These are phyloP conservation scores for Phainopepla nitens DNA, from an alignment of 2,113 vertebrate species.

Conservation along the genomic window DNA sequence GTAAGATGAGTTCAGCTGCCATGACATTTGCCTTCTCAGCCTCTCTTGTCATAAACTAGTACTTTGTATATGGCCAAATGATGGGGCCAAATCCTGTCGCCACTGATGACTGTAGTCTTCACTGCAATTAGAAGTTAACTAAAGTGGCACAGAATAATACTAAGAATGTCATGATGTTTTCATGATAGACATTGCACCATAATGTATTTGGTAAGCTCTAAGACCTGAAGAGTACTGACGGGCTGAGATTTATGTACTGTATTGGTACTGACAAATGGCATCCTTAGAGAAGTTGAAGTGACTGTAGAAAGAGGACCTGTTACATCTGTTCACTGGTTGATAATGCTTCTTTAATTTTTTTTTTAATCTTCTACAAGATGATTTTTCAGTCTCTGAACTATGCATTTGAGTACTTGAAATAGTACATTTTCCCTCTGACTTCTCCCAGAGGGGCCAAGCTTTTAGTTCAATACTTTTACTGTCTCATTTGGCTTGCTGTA, in stretches of 20 bases:
- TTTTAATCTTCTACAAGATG: background rate
- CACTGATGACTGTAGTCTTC: background rate
- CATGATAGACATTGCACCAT: background rate
- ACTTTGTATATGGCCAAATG: background rate
- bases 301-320: background rate
- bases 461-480: background rate
- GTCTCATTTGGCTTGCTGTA: conserved; percentile 1
- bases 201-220: background rate
- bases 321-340: background rate
- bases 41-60: background rate
- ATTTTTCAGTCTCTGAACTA: background rate
- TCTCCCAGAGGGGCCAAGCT: background rate
- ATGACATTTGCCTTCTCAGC: background rate
- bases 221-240: background rate
- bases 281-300: background rate
- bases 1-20: background rate
- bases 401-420: background rate
- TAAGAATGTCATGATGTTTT: background rate
- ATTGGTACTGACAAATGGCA: background rate
- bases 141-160: background rate
- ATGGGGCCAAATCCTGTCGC: background rate
- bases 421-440: background rate
- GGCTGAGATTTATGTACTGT: background rate
- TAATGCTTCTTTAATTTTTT: background rate
- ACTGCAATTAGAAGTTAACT: background rate